These are phyloP conservation scores for Leucoptera coffeella DNA, from an alignment of 2,888 invertebrate genomes.

Conservation along the genomic window DNA sequence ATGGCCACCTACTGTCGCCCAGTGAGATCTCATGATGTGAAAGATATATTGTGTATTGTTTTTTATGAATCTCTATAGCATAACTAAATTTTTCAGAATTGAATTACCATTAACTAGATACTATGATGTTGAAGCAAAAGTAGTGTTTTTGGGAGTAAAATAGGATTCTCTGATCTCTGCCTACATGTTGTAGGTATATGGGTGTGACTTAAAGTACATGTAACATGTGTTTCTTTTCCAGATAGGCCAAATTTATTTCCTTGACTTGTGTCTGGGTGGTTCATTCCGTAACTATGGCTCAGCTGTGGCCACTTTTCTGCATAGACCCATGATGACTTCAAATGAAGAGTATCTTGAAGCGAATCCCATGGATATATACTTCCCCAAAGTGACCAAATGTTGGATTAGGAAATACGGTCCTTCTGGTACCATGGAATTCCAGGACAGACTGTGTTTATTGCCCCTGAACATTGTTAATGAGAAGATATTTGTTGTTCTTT, in stretches of 20 bases:
- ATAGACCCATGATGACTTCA: constrained; percentile 19
- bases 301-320: constrained; percentile 37
- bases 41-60: too few relatives aligned
- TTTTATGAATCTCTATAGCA: too few relatives aligned
- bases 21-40: too few relatives aligned
- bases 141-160: too few relatives aligned
- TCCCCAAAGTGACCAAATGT: constrained; percentile 66
- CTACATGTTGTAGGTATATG: too few relatives aligned
- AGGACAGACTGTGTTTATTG: constrained; percentile 66
- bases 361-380: constrained; percentile 62
- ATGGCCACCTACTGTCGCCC: too few relatives aligned
- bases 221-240: too few relatives aligned
- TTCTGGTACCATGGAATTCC: constrained; percentile 47
- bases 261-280: constrained; percentile 60
- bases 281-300: constrained; percentile 57
- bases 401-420: constrained; percentile 53
- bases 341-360: constrained; percentile 23
- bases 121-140: too few relatives aligned
- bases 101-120: too few relatives aligned
- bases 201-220: too few relatives aligned
- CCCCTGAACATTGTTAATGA: constrained; percentile 75
- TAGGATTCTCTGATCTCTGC: too few relatives aligned
- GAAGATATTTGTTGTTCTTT: constrained; percentile 68
- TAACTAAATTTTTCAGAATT: too few relatives aligned
- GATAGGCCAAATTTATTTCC: constrained; percentile 62